Evolutionary conservation across 2,113 vertebrate genomes (phyloP), one percentile per base, ranked within the genome.

Genomic region (Stomatorhinus ivindoensis): DNA sequence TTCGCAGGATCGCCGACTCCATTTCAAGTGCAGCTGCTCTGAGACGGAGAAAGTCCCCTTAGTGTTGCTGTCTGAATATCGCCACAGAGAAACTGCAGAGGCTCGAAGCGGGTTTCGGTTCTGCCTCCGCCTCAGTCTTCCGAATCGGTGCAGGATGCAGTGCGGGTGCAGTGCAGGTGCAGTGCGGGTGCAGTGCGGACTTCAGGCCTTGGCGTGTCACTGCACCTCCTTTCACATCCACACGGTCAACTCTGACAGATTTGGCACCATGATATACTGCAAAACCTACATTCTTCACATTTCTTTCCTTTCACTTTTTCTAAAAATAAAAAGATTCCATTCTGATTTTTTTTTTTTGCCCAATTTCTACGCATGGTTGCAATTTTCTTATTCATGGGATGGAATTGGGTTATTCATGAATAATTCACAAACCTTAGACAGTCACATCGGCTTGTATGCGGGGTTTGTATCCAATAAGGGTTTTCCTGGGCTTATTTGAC

Each of bases 391-490:
- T 86, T 46, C 85, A 44, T 31, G 48, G 85, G 44, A 51, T n/a
- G 46, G 21, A 86, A 27, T 35, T 86, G 47, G 82, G 82, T 84
- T 84, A 84, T 84, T 44, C 44, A 46, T 84, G 82, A 84, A 84
- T 84, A 46, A 84, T 84, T 84, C 44, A 84, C 10, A 21, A 84
- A 46, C 7, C 82, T 46, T 11, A 31, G 76, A 31, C 10, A 83
- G 15, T 21, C 39, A 83, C 80, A 46, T 44, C 44, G 10, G 35
- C 80, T 47, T 15, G 44, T 44, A 44, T 46, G 44, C 2, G 35
- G 44, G 27, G 35, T 19, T 31, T n/a, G 21, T 44, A 47, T 44
- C 44, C 31, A 83, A 21, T 44, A 21, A 83, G 39, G 11, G 19
- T 13, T 83, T 83, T 44, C 39, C 80, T 21, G 13, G 17, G 19